Base-by-base conservation (phyloP, 2,113 vertebrate species). In the Ranitomeya imitator region DNA sequence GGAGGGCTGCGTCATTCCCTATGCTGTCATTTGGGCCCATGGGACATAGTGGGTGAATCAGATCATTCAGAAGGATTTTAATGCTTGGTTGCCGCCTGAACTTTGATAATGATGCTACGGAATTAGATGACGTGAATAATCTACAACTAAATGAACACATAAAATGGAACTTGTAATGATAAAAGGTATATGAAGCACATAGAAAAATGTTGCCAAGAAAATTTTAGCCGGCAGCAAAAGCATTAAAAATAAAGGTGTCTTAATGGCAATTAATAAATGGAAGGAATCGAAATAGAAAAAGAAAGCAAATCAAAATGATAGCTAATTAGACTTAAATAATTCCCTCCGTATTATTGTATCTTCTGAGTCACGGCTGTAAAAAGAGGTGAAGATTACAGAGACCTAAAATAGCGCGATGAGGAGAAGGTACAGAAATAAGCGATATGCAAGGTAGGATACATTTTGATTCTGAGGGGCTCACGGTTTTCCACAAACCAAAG, bases 261-360 rank as follows among this genome's bases (percentile, higher is more conserved):
- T 51, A 63, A 83, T 21, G 21, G 26, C n/a, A 81, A 81, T 63
- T 81, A 13, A 81, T 81, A 63, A 45, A 23, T 10, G 54, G n/a
- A 81, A 26, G 23, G 63, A 63, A 54, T 54, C 52, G 45, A 21
- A 19, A 67, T 52, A 15, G 37, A 65, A 83, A 83, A 52, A 23
- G 5, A 83, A 45, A 52, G 51, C 31, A 52, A 83, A 67, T 80
- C 61, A 14, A 65, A 83, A 52, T 83, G 80, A 83, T 83, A 57
- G 54, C 79, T 80, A 52, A 67, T 67, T 83, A 83, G 61, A 83
- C 81, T 14, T 54, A 54, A 83, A 65, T 81, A 65, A 67, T 54
- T 37, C 79, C 59, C 59, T 61, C 21, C 1, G n/a, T 26, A 51
- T 23, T 51, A 52, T 81, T 81, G 63, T 23, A 60, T 81, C 59